Conservation (phyloP, 1,140 invertebrate species). For the Olivierus martensii region DNA sequence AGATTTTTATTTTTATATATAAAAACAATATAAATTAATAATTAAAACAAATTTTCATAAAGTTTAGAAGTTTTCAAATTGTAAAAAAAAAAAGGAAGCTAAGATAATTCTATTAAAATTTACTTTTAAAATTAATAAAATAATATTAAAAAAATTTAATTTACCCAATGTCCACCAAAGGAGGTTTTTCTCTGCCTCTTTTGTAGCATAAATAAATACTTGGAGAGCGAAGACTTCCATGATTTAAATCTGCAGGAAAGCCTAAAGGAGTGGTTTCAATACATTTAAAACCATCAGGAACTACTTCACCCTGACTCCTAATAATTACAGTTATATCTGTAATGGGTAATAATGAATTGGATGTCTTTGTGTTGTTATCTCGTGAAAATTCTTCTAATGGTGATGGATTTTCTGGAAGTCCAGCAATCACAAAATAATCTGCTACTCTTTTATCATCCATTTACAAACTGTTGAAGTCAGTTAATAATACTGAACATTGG, state of each 20-base stretch:
- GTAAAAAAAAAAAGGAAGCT: too few relatives aligned
- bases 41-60: too few relatives aligned
- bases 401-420: conserved; percentile 65
- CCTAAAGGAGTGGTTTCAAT: conserved; percentile 77
- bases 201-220: conserved; percentile 87
- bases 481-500: too few relatives aligned
- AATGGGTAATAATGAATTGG: conserved; percentile 65
- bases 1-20: too few relatives aligned
- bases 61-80: too few relatives aligned
- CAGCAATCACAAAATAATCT: conserved; percentile 95
- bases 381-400: conserved; percentile 61
- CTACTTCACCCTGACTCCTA: conserved; percentile 65
- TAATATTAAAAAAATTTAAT: conserved; percentile 14
- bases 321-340: conserved; percentile 89
- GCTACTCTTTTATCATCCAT: conserved; percentile 37
- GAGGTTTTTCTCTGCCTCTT: conserved; percentile 84
- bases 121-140: too few relatives aligned
- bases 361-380: conserved; percentile 61
- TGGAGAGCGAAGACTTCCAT: conserved; percentile 83
- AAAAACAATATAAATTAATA: too few relatives aligned
- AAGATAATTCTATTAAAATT: too few relatives aligned
- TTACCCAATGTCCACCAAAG: conserved; percentile 94
- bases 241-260: conserved; percentile 83
- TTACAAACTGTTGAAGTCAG: neutral
- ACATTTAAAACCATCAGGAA: conserved; percentile 62